A percentile compares a stretch with the other conserved stretches of the same genome.
phyloP scores from a whole-genome alignment of 2,113 vertebrate genomes.

The Ibidorhyncha struthersii region DNA sequence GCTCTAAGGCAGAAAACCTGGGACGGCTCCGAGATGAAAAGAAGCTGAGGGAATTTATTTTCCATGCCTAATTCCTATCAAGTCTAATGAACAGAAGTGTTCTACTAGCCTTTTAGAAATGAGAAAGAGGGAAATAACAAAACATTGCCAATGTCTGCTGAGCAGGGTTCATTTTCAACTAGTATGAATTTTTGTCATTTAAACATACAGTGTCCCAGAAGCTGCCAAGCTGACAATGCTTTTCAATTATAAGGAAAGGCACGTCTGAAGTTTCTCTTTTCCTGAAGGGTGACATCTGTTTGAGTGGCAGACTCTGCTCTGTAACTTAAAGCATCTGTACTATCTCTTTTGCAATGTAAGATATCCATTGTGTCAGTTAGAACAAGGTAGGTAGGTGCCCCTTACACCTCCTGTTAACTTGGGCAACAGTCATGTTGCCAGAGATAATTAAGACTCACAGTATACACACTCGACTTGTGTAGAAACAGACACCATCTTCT shows the following conservation, averaged over 20 bases:
- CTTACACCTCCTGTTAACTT: slow-evolving; percentile 4
- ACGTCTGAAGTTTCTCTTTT: slow-evolving; percentile 27
- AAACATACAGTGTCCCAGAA: slow-evolving; percentile 58
- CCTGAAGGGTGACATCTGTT: slow-evolving; percentile 54
- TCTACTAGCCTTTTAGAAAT: slow-evolving; percentile 37
- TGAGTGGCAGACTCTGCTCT: slow-evolving; percentile 55
- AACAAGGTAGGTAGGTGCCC: background rate
- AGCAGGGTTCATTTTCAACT: slow-evolving; percentile 58
- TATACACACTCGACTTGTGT: background rate
- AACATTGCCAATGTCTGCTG: slow-evolving; percentile 17
- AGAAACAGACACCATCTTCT: background rate
- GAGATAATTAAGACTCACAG: background rate
- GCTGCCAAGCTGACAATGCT: slow-evolving; percentile 72
- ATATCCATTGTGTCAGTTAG: background rate
- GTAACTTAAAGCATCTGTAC: background rate
- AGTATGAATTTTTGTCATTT: slow-evolving; percentile 68
- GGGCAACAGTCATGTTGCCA: background rate
- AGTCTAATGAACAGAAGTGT: slow-evolving; percentile 62
- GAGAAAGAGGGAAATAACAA: slow-evolving; percentile 34
- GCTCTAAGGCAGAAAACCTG: background rate
- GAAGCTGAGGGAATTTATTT: slow-evolving; percentile 22
- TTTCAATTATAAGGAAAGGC: slow-evolving; percentile 70
- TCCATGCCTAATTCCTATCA: slow-evolving; percentile 65
- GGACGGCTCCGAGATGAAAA: slow-evolving; percentile 24
- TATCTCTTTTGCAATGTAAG: background rate